A percentile compares a stretch with the other conserved stretches of the same genome.
These are phyloP conservation scores for Sesamia nonagrioides DNA, from an alignment of 1,140 invertebrate species.

Conservation along the genomic window DNA sequence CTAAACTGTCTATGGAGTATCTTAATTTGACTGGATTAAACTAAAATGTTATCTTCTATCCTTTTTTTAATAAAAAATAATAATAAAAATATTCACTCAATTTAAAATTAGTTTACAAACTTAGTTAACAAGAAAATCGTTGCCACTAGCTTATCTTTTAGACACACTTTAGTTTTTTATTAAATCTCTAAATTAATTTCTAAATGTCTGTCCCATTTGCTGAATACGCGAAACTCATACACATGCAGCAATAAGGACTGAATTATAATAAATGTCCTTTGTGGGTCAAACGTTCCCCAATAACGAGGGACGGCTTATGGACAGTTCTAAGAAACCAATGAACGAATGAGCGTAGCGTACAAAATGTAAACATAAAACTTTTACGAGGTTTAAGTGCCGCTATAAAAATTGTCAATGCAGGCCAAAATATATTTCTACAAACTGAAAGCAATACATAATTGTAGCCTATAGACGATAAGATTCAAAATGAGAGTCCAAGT, in stretches of 20 bases:
- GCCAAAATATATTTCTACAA: slow-evolving; percentile 48
- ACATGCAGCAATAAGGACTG: slow-evolving; percentile 4
- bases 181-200: background rate
- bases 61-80: no score
- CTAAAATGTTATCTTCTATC: no score
- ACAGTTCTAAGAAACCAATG: slow-evolving; percentile 57
- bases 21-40: no score
- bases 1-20: no score
- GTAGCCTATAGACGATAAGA: slow-evolving; percentile 66
- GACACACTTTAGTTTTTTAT: slow-evolving; percentile 7
- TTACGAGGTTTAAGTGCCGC: slow-evolving; percentile 61
- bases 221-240: background rate
- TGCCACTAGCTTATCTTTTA: background rate
- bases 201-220: background rate
- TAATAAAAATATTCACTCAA: no score
- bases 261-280: slow-evolving; percentile 30
- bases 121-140: no score
- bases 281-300: slow-evolving; percentile 40
- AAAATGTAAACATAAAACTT: slow-evolving; percentile 61
- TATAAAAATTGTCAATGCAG: slow-evolving; percentile 62
- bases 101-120: no score
- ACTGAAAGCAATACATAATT: slow-evolving; percentile 55
- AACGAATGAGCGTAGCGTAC: slow-evolving; percentile 32
- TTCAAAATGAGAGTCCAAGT: slow-evolving; percentile 64
- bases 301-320: slow-evolving; percentile 28